These are phyloP conservation scores for Tapirus indicus DNA, from an alignment of 2,797 vertebrate species.

Conservation along the genomic window DNA sequence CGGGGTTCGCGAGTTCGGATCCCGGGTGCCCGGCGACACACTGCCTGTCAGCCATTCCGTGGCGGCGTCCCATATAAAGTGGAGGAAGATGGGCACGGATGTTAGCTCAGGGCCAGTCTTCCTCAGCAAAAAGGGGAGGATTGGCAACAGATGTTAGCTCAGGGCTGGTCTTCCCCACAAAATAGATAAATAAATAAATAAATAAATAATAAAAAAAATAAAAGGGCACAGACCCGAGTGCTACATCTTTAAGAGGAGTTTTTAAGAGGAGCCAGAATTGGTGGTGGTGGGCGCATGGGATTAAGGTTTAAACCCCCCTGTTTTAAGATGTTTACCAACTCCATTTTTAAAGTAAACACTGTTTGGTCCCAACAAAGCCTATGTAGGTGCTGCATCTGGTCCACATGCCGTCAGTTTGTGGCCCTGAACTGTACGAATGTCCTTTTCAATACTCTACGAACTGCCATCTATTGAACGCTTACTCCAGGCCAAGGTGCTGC, in stretches of 20 bases:
- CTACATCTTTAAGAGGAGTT: neutral
- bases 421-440: neutral
- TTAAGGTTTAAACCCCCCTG: neutral
- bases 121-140: too few relatives aligned
- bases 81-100: too few relatives aligned
- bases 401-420: neutral
- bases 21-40: too few relatives aligned
- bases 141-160: too few relatives aligned
- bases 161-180: too few relatives aligned
- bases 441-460: too few relatives aligned
- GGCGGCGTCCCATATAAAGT: too few relatives aligned
- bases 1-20: too few relatives aligned
- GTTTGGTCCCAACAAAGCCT: neutral
- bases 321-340: neutral
- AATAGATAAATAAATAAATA: too few relatives aligned
- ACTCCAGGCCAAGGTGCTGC: neutral
- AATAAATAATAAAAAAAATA: too few relatives aligned
- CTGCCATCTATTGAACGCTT: neutral
- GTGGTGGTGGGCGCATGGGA: fast-evolving
- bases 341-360: neutral
- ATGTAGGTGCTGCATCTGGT: neutral
- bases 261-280: neutral
- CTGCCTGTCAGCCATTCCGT: too few relatives aligned
- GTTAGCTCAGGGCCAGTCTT: too few relatives aligned
- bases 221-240: neutral